A percentile compares a stretch with the other conserved stretches of the same genome.
These are phyloP conservation scores for Drosophila nigricruria DNA, from an alignment of 2,888 invertebrate genomes.

Conservation along the genomic window DNA sequence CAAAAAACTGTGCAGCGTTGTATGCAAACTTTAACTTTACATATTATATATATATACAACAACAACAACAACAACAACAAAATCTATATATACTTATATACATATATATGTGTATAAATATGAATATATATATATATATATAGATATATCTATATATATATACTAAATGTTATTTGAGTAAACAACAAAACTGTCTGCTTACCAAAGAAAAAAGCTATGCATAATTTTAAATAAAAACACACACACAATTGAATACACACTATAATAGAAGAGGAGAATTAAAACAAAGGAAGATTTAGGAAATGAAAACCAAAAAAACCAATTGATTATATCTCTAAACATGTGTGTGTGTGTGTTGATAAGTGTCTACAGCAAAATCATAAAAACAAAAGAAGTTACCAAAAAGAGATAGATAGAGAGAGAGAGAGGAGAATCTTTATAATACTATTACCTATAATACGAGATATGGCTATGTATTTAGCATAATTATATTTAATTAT, in stretches of 20 bases:
- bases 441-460: conserved; percentile 47
- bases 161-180: conserved; percentile 75
- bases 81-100: conserved; percentile 47
- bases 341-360: conserved; percentile 59
- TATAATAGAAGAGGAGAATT: conserved; percentile 26
- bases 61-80: conserved; percentile 15
- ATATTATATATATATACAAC: conserved; percentile 36
- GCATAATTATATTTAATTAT: conserved; percentile 75
- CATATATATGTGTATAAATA: conserved; percentile 25
- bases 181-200: conserved; percentile 64
- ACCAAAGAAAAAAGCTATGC: conserved; percentile 59
- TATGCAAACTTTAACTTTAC: conserved; percentile 69
- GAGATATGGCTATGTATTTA: conserved; percentile 63
- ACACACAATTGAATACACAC: conserved; percentile 28
- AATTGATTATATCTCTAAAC: conserved; percentile 57
- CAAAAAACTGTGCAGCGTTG: conserved; percentile 66
- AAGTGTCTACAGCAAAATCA: conserved; percentile 47
- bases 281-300: conserved; percentile 34
- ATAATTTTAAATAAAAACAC: conserved; percentile 51
- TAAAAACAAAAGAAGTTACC: conserved; percentile 7
- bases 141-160: conserved; percentile 51
- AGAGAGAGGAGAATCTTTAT: conserved; percentile 37
- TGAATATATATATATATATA: conserved; percentile 44
- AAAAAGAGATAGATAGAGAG: conserved; percentile 11
- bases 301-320: conserved; percentile 20